Conservation (phyloP, 2,797 vertebrate species). For the Podargus strigoides region DNA sequence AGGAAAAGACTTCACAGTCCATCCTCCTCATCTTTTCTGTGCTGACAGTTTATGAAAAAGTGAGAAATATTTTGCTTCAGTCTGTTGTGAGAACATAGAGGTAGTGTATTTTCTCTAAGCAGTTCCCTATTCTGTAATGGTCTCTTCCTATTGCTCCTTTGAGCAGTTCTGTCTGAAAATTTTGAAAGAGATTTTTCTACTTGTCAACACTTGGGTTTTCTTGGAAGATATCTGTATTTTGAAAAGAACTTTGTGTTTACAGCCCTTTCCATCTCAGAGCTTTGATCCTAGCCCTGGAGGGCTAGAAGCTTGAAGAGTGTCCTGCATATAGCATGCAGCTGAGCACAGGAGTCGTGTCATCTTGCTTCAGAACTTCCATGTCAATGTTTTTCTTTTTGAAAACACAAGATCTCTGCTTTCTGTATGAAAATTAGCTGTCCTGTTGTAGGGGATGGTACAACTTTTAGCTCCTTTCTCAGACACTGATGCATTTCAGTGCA, state of each 20-base stretch:
- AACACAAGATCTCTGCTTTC: not conserved
- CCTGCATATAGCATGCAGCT: not conserved
- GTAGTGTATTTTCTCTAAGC: not conserved
- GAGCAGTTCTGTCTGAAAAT: not conserved
- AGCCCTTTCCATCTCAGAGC: not conserved
- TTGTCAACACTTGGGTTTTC: constrained; percentile 1
- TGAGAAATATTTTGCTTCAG: not conserved
- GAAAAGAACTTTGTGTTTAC: not conserved
- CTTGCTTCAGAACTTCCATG: not conserved
- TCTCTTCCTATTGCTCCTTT: not conserved
- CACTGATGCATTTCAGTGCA: not conserved
- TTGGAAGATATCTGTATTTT: not conserved
- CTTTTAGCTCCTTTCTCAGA: not conserved
- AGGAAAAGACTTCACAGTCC: not conserved
- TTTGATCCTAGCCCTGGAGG: constrained; percentile 24
- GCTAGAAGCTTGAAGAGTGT: not conserved
- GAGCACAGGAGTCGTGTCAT: not conserved
- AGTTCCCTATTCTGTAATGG: not conserved
- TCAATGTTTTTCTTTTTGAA: not conserved
- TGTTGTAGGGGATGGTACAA: not conserved
- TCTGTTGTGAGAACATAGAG: not conserved
- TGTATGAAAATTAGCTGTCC: not conserved
- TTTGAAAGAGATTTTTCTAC: constrained; percentile 14
- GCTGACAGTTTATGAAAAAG: not conserved
- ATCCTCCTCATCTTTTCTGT: not conserved